Conservation (phyloP, 2,113 vertebrate species). For the Daphoenositta chrysoptera region DNA sequence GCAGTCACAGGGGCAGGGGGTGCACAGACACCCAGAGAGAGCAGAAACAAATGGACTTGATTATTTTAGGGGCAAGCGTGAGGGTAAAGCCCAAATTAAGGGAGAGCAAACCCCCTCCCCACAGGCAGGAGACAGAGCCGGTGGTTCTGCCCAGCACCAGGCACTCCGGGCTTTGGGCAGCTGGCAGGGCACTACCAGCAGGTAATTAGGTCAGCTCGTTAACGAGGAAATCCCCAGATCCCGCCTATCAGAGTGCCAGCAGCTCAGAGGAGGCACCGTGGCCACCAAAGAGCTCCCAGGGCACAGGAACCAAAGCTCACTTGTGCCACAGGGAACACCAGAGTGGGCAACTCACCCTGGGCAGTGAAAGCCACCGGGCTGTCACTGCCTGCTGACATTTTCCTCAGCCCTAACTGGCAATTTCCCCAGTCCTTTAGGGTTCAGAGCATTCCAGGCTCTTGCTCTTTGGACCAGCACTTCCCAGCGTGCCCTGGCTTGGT, state of each 20-base stretch:
- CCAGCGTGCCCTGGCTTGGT: neutral
- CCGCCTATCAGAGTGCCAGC: neutral
- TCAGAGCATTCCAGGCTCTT: neutral
- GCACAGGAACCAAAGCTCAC: neutral
- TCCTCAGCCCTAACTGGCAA: neutral
- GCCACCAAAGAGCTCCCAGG: neutral
- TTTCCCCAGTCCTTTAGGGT: neutral
- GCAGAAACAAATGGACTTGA: neutral
- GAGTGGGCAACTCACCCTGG: neutral
- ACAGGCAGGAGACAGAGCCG: neutral
- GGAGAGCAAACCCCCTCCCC: neutral
- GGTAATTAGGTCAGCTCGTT: slow-evolving; percentile 35
- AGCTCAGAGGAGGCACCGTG: neutral
- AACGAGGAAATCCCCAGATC: slow-evolving; percentile 20
- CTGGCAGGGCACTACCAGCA: neutral
- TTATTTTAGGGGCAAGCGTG: neutral
- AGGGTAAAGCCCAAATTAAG: neutral
- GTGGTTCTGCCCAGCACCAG: neutral
- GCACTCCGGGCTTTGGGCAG: neutral
- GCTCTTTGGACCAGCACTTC: neutral
- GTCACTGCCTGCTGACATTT: neutral
- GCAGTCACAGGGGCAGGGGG: neutral
- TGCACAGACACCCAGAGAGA: neutral
- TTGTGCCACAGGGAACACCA: neutral
- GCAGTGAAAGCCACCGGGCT: neutral